These are phyloP conservation scores for Drosophila subquinaria DNA, from an alignment of 2,888 invertebrate genomes.

Conservation along the genomic window DNA sequence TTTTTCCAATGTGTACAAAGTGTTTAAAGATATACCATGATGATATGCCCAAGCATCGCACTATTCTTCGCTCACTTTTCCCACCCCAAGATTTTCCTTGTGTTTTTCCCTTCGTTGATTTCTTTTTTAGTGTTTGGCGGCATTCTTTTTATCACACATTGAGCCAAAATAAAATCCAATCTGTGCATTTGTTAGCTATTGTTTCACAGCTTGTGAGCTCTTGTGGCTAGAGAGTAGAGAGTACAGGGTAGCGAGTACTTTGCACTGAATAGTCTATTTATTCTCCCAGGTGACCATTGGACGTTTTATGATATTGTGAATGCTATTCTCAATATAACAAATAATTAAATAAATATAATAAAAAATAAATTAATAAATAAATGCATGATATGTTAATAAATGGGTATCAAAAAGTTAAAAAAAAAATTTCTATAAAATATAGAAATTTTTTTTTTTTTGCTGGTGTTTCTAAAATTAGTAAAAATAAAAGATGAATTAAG, in stretches of 20 bases:
- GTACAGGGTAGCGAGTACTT: slow-evolving; percentile 1
- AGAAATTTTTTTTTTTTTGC: not conserved
- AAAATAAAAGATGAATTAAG: too few relatives aligned
- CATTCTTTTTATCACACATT: slow-evolving; percentile 61
- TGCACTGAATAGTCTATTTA: not conserved
- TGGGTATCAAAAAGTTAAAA: not conserved
- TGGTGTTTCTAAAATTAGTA: not conserved
- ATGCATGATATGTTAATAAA: not conserved
- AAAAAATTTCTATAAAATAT: not conserved
- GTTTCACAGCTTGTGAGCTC: slow-evolving; percentile 11
- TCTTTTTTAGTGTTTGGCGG: slow-evolving; percentile 40
- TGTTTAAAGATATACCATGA: slow-evolving; percentile 34
- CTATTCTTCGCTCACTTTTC: not conserved
- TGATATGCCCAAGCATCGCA: slow-evolving; percentile 30
- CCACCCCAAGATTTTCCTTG: not conserved
- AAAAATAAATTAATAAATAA: too few relatives aligned
- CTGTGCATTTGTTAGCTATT: slow-evolving; percentile 28
- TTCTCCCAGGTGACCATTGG: slow-evolving; percentile 18
- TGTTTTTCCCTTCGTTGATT: slow-evolving; percentile 4
- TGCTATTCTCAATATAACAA: slow-evolving; percentile 15
- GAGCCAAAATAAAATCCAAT: slow-evolving; percentile 15
- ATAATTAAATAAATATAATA: not conserved
- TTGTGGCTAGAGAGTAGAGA: slow-evolving; percentile 1
- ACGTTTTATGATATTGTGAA: not conserved
- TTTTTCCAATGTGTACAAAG: slow-evolving; percentile 31